Base-by-base conservation (phyloP, 2,113 vertebrate species). In the Potamarius usumacintae region DNA sequence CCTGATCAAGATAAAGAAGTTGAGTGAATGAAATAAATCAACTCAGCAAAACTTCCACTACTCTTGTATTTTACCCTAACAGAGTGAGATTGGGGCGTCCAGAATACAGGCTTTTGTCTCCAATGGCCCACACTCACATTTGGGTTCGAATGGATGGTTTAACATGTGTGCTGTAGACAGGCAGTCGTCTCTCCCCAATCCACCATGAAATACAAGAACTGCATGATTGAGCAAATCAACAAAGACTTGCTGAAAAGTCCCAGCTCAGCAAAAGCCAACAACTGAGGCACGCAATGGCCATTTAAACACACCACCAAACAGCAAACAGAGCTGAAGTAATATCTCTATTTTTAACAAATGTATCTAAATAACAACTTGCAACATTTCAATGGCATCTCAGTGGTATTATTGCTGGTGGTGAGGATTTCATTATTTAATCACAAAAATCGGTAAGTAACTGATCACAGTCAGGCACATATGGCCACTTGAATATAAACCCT, bases 181-280 rank as follows among this genome's bases (percentile, higher is more conserved):
- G n/a, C 85, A 65, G 60, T 63, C 82, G 82, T 55, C 74, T 52
- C 85, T 87, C 72, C 90, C 89, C 86, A 85, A 90, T 84, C 89
- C 91, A 90, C 85, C 91, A 89, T 91, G 87, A 91, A 88, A 91
- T 91, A 90, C 91, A 93, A 93, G 94, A 89, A 89, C 92, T 95
- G 93, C 93, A 94, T 94, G 94, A 94, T 94, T 94, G 92, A 83
- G 72, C 72, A 55, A 72, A 90, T 69, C 14, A 86, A 88, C 81
- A 30, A 89, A 88, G 87, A 90, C 69, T 69, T 57, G 65, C 78
- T 50, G 72, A 77, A 87, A 85, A 85, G 50, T 62, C 65, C 62
- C 71, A 88, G 63, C 83, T 88, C 71, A 92, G 86, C 90, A 92
- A 92, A 91, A 91, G 88, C 76, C 91, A 88, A 90, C 88, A 85